These are phyloP conservation scores for Lycia hirtaria DNA, from an alignment of 2,888 invertebrate species.

Conservation along the genomic window DNA sequence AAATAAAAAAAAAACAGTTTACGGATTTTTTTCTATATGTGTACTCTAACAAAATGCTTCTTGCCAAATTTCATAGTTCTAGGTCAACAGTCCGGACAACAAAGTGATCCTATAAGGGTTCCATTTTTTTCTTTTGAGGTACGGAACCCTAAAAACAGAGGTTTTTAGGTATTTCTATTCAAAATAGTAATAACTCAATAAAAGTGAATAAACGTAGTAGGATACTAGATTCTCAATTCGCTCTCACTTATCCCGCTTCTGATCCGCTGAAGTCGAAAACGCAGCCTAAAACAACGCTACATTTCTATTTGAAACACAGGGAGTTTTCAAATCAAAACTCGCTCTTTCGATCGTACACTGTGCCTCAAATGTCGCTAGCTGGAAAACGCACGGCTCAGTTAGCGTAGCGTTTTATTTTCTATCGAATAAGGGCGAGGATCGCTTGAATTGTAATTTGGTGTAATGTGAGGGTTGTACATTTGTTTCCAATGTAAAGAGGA, in stretches of 20 bases:
- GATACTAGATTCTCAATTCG: background rate
- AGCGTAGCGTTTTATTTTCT: background rate
- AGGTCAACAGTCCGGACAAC: too few species aligned
- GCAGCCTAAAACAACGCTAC: background rate
- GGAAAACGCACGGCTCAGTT: background rate
- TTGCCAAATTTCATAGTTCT: too few species aligned
- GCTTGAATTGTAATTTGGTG: slow-evolving; percentile 9
- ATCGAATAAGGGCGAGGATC: background rate
- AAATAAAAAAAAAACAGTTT: too few species aligned
- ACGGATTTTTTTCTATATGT: too few species aligned
- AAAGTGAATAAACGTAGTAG: too few species aligned
- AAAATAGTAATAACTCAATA: too few species aligned
- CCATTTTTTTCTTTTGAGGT: too few species aligned
- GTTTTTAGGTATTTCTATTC: too few species aligned
- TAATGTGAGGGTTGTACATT: background rate
- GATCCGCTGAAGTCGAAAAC: background rate
- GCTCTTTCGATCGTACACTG: background rate
- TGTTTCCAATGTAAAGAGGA: slow-evolving; percentile 15
- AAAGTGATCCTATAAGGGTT: too few species aligned
- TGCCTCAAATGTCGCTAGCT: too few species aligned
- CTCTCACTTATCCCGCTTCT: background rate
- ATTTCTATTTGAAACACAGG: background rate
- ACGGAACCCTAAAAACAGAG: too few species aligned
- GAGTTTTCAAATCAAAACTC: background rate
- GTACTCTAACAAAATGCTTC: too few species aligned